Evolutionary conservation across 2,888 invertebrate species (phyloP), one percentile per base, ranked within the genome.

Genomic region (Amblyjoppa proteus): DNA sequence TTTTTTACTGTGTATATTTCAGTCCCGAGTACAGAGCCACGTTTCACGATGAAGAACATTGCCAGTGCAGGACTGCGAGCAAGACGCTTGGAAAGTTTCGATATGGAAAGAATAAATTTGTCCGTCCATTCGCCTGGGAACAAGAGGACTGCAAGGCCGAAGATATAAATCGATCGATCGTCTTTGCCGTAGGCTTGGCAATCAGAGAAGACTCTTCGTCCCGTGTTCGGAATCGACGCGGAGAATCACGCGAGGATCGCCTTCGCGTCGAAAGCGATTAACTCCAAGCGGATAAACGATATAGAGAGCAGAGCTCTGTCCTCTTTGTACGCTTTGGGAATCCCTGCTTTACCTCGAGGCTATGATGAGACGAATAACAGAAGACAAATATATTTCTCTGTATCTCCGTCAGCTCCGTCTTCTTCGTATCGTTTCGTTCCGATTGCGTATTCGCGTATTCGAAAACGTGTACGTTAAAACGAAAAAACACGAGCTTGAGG

Each of bases 131-230:
- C 13, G 75, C 56, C 64, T 70, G 77, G 68, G 70, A 53, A 61
- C 56, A n/a, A 49, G 77, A 74, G 58, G 61, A 78, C 76, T 68
- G 74, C 86, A 82, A 88, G 85, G 88, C 88, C 84, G 86, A 75
- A 88, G 70, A 76, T 78, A 85, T 89, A 85, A 88, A 90, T 89
- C 86, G 87, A 88, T 88, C 87, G 88, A 86, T 89, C 81, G 86
- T 58, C 58, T 20, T 20, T 20, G 53, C 53, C 25, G 56, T 56
- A 25, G 25, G 45, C 45, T 49, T 49, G 56, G 56, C 25, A 25
- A 20, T 20, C 56, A 16, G 45, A 49, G 56, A 25, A 16, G 7
- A 58, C 58, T 56, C 56, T 58, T 16, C 45, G 45, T 49, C 45
- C 45, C 58, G 74, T 34, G 31, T 64, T 25, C 51, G 34, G 34